These are phyloP conservation scores for Seriola dumerili DNA, from an alignment of 2,113 vertebrate species.

Conservation along the genomic window DNA sequence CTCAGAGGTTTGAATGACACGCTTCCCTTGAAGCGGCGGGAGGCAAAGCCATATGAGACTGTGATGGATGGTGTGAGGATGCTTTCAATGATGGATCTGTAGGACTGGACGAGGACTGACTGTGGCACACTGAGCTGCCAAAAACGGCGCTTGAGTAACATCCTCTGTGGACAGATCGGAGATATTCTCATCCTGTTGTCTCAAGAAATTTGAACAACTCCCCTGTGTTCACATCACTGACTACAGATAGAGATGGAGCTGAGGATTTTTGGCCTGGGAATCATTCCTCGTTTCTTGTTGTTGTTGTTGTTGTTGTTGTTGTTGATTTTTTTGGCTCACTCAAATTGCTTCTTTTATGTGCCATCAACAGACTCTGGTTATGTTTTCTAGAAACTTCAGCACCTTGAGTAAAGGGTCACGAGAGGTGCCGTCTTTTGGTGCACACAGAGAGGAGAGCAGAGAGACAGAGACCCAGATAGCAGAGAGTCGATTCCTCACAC, in stretches of 20 bases:
- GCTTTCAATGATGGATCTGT: slow-evolving; percentile 64
- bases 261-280: not conserved
- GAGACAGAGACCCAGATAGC: slow-evolving; percentile 66
- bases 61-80: slow-evolving; percentile 69
- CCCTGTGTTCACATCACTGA: slow-evolving; percentile 20
- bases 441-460: slow-evolving; percentile 38
- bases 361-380: slow-evolving; percentile 16
- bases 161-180: slow-evolving; percentile 42
- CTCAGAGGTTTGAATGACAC: slow-evolving; percentile 70
- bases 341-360: slow-evolving; percentile 33
- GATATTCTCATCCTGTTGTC: slow-evolving; percentile 35
- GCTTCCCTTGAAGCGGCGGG: slow-evolving; percentile 53
- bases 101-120: slow-evolving; percentile 42
- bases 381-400: slow-evolving; percentile 31
- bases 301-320: slow-evolving; percentile 14
- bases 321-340: slow-evolving; percentile 24
- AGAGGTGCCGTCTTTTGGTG: slow-evolving; percentile 40
- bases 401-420: slow-evolving; percentile 58
- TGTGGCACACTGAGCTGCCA: slow-evolving; percentile 57
- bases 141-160: slow-evolving; percentile 22
- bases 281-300: not conserved
- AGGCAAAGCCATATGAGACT: slow-evolving; percentile 59
- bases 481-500: slow-evolving; percentile 57
- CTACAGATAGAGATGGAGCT: slow-evolving; percentile 24
- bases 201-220: slow-evolving; percentile 22